Conservation (phyloP, 1,140 invertebrate genomes). For the Trialeurodes vaporariorum region DNA sequence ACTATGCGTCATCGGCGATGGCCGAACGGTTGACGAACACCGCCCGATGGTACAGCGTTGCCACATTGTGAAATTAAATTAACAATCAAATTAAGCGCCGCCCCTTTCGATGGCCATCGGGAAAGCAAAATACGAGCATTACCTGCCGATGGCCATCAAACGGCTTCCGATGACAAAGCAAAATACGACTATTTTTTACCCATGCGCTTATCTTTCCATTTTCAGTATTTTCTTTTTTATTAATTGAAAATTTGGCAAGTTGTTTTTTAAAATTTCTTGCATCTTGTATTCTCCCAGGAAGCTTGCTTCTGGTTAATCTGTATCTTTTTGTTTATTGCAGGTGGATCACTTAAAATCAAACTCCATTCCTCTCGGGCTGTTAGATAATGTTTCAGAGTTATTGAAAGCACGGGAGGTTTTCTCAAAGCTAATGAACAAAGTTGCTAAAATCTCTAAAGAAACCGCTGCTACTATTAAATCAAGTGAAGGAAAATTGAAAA, state of each 20-base stretch:
- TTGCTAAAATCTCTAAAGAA: conserved; percentile 51
- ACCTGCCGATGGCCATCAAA: too few species aligned
- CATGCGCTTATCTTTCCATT: neutral
- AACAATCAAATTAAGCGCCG: too few species aligned
- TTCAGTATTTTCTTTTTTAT: neutral
- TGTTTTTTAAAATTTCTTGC: too few species aligned
- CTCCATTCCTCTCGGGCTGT: conserved; percentile 50
- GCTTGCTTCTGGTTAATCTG: too few species aligned
- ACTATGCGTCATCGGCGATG: too few species aligned
- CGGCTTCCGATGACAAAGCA: neutral
- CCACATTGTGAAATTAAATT: too few species aligned
- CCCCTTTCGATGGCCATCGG: too few species aligned
- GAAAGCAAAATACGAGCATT: too few species aligned
- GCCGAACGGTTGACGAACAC: too few species aligned
- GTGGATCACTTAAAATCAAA: conserved; percentile 56
- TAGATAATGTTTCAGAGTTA: conserved; percentile 57
- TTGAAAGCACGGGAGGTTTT: conserved; percentile 56
- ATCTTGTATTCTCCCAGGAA: too few species aligned
- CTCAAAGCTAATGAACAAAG: conserved; percentile 58
- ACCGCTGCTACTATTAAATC: conserved; percentile 59
- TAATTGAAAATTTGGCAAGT: conserved; percentile 1
- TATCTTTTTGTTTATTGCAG: conserved; percentile 31
- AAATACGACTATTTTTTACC: neutral
- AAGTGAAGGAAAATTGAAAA: conserved; percentile 47
- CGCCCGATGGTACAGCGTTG: too few species aligned